Evolutionary conservation across 2,888 invertebrate species (phyloP).

Genomic region (Scelioninae gen. 1): DNA sequence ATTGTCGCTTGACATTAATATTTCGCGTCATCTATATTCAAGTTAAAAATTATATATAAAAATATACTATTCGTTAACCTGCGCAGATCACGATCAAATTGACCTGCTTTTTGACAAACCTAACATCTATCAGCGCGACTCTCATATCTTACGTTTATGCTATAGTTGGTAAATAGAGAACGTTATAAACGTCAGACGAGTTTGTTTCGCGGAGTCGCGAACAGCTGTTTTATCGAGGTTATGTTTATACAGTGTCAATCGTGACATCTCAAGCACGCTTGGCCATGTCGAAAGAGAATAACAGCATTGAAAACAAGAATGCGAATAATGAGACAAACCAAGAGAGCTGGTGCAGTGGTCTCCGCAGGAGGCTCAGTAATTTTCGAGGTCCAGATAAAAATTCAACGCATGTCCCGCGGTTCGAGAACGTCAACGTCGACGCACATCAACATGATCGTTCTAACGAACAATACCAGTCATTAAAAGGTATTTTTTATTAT

Average conservation of each 20-base stretch:
- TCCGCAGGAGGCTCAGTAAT: conserved; percentile 74
- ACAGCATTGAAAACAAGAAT: conserved; percentile 68
- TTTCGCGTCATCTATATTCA: too few relatives aligned
- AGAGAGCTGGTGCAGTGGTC: conserved; percentile 61
- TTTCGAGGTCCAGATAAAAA: conserved; percentile 72
- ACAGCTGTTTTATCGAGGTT: too few relatives aligned
- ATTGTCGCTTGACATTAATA: too few relatives aligned
- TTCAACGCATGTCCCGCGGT: conserved; percentile 68
- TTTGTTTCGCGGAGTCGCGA: conserved; percentile 40
- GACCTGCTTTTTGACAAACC: conserved; percentile 1
- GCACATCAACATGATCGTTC: background rate
- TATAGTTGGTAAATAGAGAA: conserved; percentile 19
- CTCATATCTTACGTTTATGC: too few relatives aligned
- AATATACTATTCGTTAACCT: background rate
- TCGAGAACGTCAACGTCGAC: conserved; percentile 74
- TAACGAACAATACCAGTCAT: conserved; percentile 26
- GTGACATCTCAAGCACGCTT: conserved; percentile 48
- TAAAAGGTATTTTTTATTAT: conserved; percentile 49
- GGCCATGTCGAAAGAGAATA: conserved; percentile 73
- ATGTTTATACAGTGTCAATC: conserved; percentile 45
- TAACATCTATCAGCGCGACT: background rate
- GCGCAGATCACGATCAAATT: conserved; percentile 7
- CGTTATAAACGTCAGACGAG: conserved; percentile 32
- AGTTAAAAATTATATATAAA: too few relatives aligned
- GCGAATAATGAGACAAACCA: conserved; percentile 69